Conservation (phyloP, 2,888 invertebrate genomes). For the Hyles lineata region DNA sequence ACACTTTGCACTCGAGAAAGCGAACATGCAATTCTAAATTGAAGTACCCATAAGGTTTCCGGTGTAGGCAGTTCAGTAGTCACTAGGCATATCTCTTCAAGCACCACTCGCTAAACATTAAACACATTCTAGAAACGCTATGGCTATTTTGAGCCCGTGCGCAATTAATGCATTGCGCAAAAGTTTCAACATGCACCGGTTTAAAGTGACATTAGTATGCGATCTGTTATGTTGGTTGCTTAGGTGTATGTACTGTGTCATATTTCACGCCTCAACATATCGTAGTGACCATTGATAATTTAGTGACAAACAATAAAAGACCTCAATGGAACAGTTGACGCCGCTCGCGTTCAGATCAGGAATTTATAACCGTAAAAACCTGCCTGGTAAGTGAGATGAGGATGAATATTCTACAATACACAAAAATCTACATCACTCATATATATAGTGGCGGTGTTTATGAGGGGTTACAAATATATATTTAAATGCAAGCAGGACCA, state of each 20-base stretch:
- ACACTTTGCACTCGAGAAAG: slow-evolving; percentile 8
- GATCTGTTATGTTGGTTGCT: neutral
- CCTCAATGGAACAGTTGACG: too few relatives aligned
- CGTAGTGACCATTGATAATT: neutral
- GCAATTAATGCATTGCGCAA: neutral
- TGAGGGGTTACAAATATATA: neutral
- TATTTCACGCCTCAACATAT: slow-evolving; percentile 6
- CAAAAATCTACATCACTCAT: neutral
- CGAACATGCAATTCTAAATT: slow-evolving; percentile 19
- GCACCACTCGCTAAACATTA: neutral
- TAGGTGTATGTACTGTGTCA: neutral
- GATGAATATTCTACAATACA: neutral
- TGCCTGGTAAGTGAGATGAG: neutral
- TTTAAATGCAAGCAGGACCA: neutral
- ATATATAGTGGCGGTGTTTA: too few relatives aligned
- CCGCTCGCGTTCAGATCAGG: too few relatives aligned
- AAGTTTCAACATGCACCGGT: neutral
- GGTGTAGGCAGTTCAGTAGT: neutral
- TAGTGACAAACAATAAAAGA: too few relatives aligned
- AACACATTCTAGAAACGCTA: neutral
- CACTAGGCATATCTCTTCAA: neutral
- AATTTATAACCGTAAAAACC: too few relatives aligned
- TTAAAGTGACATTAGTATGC: neutral
- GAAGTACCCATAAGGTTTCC: neutral
- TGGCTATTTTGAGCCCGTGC: neutral